These are phyloP conservation scores for Nemurella pictetii DNA, from an alignment of 2,888 invertebrate genomes.

Conservation along the genomic window DNA sequence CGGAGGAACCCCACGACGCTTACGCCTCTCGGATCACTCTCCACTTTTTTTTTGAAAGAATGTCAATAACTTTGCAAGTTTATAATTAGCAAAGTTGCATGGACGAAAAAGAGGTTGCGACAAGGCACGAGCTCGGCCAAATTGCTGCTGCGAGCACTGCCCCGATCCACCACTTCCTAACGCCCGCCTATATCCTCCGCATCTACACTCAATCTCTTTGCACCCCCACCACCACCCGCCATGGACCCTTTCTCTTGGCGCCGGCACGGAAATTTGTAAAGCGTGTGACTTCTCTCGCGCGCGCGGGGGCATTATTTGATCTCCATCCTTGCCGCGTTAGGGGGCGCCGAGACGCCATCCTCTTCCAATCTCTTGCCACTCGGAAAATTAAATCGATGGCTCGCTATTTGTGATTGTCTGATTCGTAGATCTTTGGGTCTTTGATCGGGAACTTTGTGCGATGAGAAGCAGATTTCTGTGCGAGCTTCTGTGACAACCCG, in stretches of 20 bases:
- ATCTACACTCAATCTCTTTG: not conserved
- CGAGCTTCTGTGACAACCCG: no score
- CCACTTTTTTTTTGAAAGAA: no score
- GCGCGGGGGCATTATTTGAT: not conserved
- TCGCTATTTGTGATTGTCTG: not conserved
- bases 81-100: no score
- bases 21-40: no score
- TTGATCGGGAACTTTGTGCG: not conserved
- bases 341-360: not conserved
- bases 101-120: no score
- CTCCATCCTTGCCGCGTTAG: no score
- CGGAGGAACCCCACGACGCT: no score
- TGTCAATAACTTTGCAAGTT: no score
- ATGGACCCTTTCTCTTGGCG: no score
- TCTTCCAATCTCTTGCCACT: not conserved
- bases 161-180: not conserved
- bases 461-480: no score
- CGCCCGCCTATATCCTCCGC: not conserved
- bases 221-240: not conserved
- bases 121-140: no score
- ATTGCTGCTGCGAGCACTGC: no score
- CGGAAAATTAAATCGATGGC: not conserved
- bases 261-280: not conserved
- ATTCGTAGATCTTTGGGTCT: not conserved
- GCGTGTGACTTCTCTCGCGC: not conserved